Base-by-base conservation (phyloP, 2,113 vertebrate genomes). In the Gadus macrocephalus region DNA sequence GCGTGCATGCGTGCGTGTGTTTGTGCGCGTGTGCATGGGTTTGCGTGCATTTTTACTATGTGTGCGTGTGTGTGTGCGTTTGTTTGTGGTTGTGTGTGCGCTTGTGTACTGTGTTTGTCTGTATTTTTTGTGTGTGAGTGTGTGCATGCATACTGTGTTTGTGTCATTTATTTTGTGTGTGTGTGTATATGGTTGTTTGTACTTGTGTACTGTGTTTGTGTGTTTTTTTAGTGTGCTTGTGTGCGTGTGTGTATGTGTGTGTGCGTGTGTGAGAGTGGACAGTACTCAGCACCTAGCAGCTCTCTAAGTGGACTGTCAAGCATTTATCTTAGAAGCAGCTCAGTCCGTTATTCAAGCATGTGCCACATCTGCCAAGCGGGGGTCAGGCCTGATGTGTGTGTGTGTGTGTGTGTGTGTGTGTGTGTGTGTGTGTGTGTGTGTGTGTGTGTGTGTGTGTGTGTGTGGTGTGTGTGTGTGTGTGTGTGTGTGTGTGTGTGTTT, bases 301-400 rank as follows among this genome's bases (percentile, higher is more conserved):
- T 35, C 28, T 53, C 56, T 76, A 79, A 83, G 74, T 78, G 77
- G 70, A 73, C 55, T 71, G 81, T 81, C 68, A 71, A 78, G 74
- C 79, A 78, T 82, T 85, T 83, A 81, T 79, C 76, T 77, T 83
- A 80, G 76, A 66, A 78, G 78, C 76, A 68, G 79, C 67, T 72
- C 58, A 78, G 74, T 69, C 71, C 78, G 76, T 82, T 84, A 81
- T 78, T 84, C 76, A 77, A 67, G 65, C 73, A 31, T 60, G 73
- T 80, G 81, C 81, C 82, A 78, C 75, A 74, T 78, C 74, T 75
- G 68, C 74, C 70, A 70, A 68, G 49, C 38, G 69, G 69, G 65
- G 74, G 72, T 77, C 74, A 74, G 70, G 55, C 72, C 65, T 65
- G 25, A 2, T 64, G 70, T 62, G 55, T 58, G 15, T 58, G 55